Base-by-base conservation (phyloP, 2,888 invertebrate species). In the Agrochola circellaris region DNA sequence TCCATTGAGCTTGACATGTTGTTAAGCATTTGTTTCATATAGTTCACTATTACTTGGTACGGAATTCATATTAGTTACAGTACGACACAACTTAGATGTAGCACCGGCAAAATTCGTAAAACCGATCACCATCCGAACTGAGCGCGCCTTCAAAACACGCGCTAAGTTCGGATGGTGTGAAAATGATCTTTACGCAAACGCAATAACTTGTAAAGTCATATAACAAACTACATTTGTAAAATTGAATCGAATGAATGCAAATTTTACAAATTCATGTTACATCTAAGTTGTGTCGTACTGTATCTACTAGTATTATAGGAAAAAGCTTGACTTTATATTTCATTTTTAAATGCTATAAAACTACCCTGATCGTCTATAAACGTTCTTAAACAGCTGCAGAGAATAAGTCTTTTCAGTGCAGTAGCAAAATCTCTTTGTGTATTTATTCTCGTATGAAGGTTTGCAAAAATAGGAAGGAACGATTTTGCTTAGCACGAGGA, bases 371-470 rank as follows among this genome's bases (percentile, higher is more conserved):
- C n/a, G 5, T 34, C 20, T 67, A 17, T 13, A 76, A 42, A 75
- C 34, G 23, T 60, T 60, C 17, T 42, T 45, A 51, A 48, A 67
- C 60, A 65, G 42, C 64, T 73, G 69, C 56, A 64, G 56, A 66
- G 17, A 73, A 66, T 74, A 72, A 69, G 30, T 45, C 45, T 26
- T 66, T 58, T 71, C 66, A 60, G 61, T 79, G 66, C 61, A 75
- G 61, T 68, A 71, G 30, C 83, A 82, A 72, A 86, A 82, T 87
- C 83, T 79, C 88, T 91, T 89, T 90, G 88, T 87, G 82, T 84
- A 89, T 78, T 89, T 90, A 87, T 86, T 84, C 82, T 89, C 87
- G 84, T 85, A 86, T 83, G 76, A 89, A 89, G 76, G 76, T 85
- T 89, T 86, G 84, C 67, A 85, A 88, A 89, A 86, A 86, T 83